Evolutionary conservation across 2,888 invertebrate species (phyloP).

Genomic region (Malachius bipustulatus): DNA sequence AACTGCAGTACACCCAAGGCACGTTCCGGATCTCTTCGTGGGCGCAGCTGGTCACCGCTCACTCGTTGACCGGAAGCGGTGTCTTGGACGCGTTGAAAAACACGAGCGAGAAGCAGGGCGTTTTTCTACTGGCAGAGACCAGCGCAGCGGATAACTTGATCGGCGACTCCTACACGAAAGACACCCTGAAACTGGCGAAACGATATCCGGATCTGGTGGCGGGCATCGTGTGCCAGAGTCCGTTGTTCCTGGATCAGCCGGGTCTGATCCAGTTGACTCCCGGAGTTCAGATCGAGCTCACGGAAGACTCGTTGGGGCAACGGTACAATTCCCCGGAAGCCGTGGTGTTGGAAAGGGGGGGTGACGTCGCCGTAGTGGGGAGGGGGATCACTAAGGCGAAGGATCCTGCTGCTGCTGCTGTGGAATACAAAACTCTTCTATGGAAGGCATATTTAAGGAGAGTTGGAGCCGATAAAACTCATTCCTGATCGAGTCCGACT

Average conservation of each 20-base stretch:
- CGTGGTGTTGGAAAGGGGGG: slow-evolving; percentile 68
- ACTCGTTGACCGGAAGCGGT: slow-evolving; percentile 74
- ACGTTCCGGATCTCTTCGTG: slow-evolving; percentile 66
- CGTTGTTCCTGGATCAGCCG: slow-evolving; percentile 54
- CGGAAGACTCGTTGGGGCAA: slow-evolving; percentile 71
- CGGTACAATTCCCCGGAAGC: slow-evolving; percentile 76
- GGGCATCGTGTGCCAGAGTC: slow-evolving; percentile 83
- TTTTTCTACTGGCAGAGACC: slow-evolving; percentile 80
- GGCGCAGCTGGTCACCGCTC: slow-evolving; percentile 89
- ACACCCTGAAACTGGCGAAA: slow-evolving; percentile 61
- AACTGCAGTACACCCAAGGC: slow-evolving; percentile 69
- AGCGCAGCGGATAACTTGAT: slow-evolving; percentile 59
- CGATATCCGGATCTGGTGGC: slow-evolving; percentile 62
- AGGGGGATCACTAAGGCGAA: slow-evolving; percentile 68
- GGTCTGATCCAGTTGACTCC: slow-evolving; percentile 84
- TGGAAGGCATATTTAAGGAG: too few species aligned
- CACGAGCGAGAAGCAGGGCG: slow-evolving; percentile 44
- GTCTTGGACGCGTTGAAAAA: slow-evolving; percentile 43
- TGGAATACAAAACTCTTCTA: too few species aligned
- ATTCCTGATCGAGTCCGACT: too few species aligned
- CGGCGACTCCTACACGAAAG: slow-evolving; percentile 50
- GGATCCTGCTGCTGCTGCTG: too few species aligned
- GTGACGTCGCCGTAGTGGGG: slow-evolving; percentile 91
- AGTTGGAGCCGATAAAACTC: too few species aligned
- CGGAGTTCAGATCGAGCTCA: slow-evolving; percentile 66